Evolutionary conservation across 2,888 invertebrate species (phyloP), one percentile per base, ranked within the genome.

Genomic region (Apocheima hispidaria): DNA sequence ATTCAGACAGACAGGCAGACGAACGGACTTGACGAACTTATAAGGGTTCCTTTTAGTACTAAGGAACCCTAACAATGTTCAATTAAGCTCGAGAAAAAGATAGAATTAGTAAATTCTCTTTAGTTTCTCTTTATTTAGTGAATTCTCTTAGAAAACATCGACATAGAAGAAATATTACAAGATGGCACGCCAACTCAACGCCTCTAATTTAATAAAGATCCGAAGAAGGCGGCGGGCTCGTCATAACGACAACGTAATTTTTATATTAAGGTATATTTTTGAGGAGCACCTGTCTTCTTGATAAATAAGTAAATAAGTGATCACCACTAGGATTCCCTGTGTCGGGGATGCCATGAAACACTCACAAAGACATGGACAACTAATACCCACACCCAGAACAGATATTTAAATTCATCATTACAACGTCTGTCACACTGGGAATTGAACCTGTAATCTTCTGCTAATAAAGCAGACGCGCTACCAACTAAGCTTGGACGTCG

Each of bases 191-290:
- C 35, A 38, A 1, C 48, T 30, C 35, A 38, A 1, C 48, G 48
- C 2, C 18, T 30, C 20, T 28, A 44, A 57, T 43, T 43, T 5
- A 44, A 44, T 41, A 23, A 33, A 49, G 41, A 40, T 23, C 18
- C 36, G 18, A 26, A 16, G 38, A 2, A 54, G 14, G 38, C 21
- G 28, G 38, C 21, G 28, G 36, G 14, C 33, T 16, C 4, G 20
- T 16, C 10, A 21, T 48, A 41, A 57, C 35, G 49, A 50, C 23
- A 50, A n/a, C 14, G 38, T 43, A 57, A 57, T 50, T 50, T 35
- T 26, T 33, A 6, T 40, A 41, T 28, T 36, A 38, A 49, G 28
- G 33, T 4, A 23, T 56, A 41, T 23, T 40, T 41, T 48, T 40
- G 48, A 40, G 12, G 21, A 56, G 16, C 48, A 48, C 48, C 48